Base-by-base conservation (phyloP, 1,140 invertebrate genomes). In the Drosophila pachea region DNA sequence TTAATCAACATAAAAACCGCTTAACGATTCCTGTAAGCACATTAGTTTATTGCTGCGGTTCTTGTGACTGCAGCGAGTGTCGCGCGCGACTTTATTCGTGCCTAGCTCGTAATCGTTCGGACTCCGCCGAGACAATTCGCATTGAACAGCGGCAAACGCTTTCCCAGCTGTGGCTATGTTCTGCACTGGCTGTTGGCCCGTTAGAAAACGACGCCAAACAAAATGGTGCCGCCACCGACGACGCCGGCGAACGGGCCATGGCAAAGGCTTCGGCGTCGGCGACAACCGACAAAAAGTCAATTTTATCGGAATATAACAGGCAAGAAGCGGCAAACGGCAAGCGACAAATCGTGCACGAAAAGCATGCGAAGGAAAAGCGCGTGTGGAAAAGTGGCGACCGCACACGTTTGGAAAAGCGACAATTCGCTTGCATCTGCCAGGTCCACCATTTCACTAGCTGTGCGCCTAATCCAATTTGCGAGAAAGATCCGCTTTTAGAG, bases 401-500 rank as follows among this genome's bases (percentile, higher is more conserved):
- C 22, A 47, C 16, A 4, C 31, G 56, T 22, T 66, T 84, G 81
- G 81, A 84, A 84, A 84, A 76, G 63, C 49, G 4, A 35, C 32
- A 9, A 14, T 5, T 32, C 12, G 32, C 49, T 31, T 5, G n/a
- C 49, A 8, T 52, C 4, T 9, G 49, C 11, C 4, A 14, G 8
- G 9, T 16, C 8, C 7, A 22, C 45, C 29, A 5, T 11, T 47
- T 11, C 75, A 55, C 16, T 36, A 43, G 58, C 43, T 87, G 84
- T 49, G 79, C 84, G 79, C 84, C 84, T 87, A 78, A 58, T 87
- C 75, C 68, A 73, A 87, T 77, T 84, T 84, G 84, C 76, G 84
- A 87, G 84, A 87, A 87, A 87, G 84, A 87, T 87, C 84, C 84
- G 84, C 84, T 87, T 87, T 87, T 84, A 76, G 86, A 87, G 79